Base-by-base conservation (phyloP, 2,888 invertebrate species). In the Sphaerophoria rueppellii region DNA sequence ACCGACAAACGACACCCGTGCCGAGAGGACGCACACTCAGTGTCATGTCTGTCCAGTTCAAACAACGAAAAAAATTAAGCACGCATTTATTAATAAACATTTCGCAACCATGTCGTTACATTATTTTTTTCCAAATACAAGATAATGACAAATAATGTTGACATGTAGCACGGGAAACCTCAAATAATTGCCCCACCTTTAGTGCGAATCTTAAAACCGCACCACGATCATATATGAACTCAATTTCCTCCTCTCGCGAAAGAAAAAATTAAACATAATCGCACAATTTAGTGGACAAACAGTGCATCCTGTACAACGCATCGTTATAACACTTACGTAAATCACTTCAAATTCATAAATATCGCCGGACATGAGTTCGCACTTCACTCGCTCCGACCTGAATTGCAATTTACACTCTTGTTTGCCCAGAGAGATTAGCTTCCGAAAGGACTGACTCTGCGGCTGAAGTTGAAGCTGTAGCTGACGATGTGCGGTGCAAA, bases 331-430 rank as follows among this genome's bases (percentile, higher is more conserved):
- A 85, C 81, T 85, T 85, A 73, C 81, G 72, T 85, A 85, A 85
- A 85, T 85, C 76, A 85, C 81, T 73, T 81, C 85, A 81, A 81
- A 85, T 81, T 85, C 85, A 85, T 85, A 85, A 85, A 85, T 85
- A 85, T 77, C 70, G 58, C 61, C 73, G 37, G 81, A 85, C 85
- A 85, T 76, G 81, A 81, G 77, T 85, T 85, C 85, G 81, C 85
- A 85, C 83, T 85, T 69, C 76, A 76, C 81, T 81, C 57, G 72
- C 81, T 81, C 57, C 48, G 80, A 43, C 32, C 46, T 57, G 35
- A 55, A 73, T 63, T 69, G 69, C 85, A 85, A 85, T 85, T 85
- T 85, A 85, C 85, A 85, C 81, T 77, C 81, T 85, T 81, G 85
- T 85, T 77, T 77, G 85, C 76, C 81, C 63, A 70, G 46, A 82